These are phyloP conservation scores for Cephus runcator DNA, from an alignment of 2,888 invertebrate genomes.

Conservation along the genomic window DNA sequence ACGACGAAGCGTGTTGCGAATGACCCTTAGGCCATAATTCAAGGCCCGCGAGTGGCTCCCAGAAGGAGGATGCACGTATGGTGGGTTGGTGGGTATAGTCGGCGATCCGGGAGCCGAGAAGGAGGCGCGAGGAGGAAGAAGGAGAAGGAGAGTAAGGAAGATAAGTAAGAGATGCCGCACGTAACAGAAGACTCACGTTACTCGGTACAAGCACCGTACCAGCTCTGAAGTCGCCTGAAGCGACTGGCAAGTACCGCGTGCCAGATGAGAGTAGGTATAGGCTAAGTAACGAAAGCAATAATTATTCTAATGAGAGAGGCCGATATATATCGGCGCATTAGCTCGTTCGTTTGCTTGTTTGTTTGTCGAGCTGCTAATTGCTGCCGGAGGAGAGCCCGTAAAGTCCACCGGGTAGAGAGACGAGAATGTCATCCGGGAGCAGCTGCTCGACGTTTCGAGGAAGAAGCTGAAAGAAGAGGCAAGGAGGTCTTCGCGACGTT, in stretches of 20 bases:
- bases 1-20: constrained; percentile 63
- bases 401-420: background rate
- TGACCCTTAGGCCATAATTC: constrained; percentile 61
- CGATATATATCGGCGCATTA: constrained; percentile 44
- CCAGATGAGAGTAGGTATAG: background rate
- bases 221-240: constrained; percentile 26
- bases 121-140: too few species aligned
- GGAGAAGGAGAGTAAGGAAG: constrained; percentile 14
- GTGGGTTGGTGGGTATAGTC: too few species aligned
- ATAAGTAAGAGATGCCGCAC: constrained; percentile 20
- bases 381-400: constrained; percentile 14
- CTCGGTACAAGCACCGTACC: constrained; percentile 10
- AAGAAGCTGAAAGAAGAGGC: background rate
- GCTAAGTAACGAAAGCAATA: constrained; percentile 36
- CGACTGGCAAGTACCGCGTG: constrained; percentile 23
- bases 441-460: constrained; percentile 5
- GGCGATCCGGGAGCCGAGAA: constrained; percentile 21
- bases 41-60: constrained; percentile 31
- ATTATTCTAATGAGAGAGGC: constrained; percentile 43
- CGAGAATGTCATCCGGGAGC: constrained; percentile 5
- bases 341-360: constrained; percentile 39
- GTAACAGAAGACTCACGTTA: constrained; percentile 6
- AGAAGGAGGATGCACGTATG: constrained; percentile 27
- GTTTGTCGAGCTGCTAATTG: constrained; percentile 47
- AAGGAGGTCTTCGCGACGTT: too few species aligned